Percentiles rank a stretch among this genome's conserved stretches.
These are phyloP conservation scores for Myzus persicae DNA, from an alignment of 1,140 invertebrate genomes.

Conservation along the genomic window DNA sequence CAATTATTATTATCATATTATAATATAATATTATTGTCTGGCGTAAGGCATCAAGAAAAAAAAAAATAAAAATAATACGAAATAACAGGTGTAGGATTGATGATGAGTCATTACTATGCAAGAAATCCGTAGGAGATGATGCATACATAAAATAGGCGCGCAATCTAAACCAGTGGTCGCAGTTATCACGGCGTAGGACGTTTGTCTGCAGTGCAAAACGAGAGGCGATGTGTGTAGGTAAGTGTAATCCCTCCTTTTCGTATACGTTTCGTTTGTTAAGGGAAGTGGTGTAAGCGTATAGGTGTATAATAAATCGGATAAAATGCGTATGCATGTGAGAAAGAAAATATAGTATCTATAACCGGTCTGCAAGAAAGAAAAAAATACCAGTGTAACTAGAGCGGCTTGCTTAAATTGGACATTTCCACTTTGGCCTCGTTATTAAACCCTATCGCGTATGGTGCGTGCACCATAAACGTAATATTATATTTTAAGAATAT, in stretches of 20 bases:
- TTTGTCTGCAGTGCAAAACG: neutral
- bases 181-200: constrained; percentile 20
- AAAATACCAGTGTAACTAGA: constrained; percentile 48
- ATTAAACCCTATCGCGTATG: constrained; percentile 5
- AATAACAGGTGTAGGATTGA: neutral
- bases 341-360: constrained; percentile 30
- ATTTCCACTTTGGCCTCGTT: constrained; percentile 51
- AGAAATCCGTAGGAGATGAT: neutral
- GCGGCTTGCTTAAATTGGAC: constrained; percentile 55
- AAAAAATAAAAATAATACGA: neutral
- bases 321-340: constrained; percentile 4
- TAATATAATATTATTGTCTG: neutral
- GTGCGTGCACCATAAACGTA: neutral
- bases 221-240: neutral
- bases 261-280: neutral
- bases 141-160: neutral
- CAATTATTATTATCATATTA: neutral
- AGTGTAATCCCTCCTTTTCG: neutral
- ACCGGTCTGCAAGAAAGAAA: constrained; percentile 38
- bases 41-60: neutral
- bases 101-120: constrained; percentile 22
- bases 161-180: neutral
- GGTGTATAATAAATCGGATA: neutral
- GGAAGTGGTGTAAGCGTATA: neutral
- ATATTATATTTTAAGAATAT: constrained; percentile 9